Conservation (phyloP, 2,888 invertebrate species). For the Norana najaformis region DNA sequence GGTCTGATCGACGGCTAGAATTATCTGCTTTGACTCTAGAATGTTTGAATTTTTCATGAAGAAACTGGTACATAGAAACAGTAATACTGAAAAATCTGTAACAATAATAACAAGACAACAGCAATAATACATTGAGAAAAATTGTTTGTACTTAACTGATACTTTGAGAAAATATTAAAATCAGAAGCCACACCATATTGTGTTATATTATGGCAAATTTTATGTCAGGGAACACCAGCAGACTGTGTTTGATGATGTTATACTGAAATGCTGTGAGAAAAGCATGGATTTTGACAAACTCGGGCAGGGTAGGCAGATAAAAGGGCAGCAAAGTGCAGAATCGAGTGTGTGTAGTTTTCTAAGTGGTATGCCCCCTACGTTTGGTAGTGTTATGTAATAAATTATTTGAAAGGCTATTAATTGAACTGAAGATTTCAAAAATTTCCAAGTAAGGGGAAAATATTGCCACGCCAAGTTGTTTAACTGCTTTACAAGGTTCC, state of each 20-base stretch:
- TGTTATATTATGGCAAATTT: not conserved
- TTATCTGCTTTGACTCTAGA: not conserved
- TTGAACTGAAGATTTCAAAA: not conserved
- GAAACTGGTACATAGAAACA: not conserved
- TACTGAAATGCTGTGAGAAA: not conserved
- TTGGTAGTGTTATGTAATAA: too few species aligned
- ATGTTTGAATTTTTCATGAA: not conserved
- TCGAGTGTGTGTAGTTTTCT: too few species aligned
- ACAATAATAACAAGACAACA: slow-evolving; percentile 13
- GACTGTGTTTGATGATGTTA: not conserved
- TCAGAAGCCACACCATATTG: not conserved
- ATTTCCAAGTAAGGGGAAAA: not conserved
- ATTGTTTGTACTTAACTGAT: not conserved
- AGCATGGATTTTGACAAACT: too few species aligned
- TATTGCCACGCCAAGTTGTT: not conserved
- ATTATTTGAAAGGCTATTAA: not conserved
- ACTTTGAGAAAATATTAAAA: slow-evolving; percentile 4
- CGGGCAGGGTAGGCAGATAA: too few species aligned
- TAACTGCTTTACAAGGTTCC: not conserved
- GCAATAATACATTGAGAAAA: not conserved
- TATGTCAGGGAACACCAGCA: too few species aligned
- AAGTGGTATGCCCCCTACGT: too few species aligned
- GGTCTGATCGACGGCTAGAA: not conserved
- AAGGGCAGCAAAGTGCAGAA: too few species aligned
- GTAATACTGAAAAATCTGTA: slow-evolving; percentile 1